Conservation (phyloP, 2,113 vertebrate species). For the Sylvietta virens region DNA sequence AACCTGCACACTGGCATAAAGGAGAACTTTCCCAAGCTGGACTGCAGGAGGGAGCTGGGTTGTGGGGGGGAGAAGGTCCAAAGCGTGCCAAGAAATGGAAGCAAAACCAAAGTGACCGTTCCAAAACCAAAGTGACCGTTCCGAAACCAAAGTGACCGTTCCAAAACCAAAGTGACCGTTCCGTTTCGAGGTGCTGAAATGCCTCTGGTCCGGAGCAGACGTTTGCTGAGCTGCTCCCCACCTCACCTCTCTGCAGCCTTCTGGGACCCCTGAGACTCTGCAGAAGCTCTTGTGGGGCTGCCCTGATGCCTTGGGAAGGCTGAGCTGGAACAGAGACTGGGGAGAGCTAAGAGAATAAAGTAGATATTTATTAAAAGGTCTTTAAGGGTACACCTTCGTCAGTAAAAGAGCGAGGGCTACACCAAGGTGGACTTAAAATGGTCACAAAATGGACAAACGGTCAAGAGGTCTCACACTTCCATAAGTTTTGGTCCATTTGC, state of each 20-base stretch:
- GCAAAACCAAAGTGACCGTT: background rate
- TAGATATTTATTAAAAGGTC: background rate
- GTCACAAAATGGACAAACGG: too few relatives aligned
- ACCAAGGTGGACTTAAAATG: background rate
- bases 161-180: too few relatives aligned
- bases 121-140: too few relatives aligned
- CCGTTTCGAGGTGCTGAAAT: background rate
- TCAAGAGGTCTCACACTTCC: background rate
- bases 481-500: background rate
- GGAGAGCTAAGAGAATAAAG: background rate
- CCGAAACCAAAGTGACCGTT: too few relatives aligned
- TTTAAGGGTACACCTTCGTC: background rate
- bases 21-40: background rate
- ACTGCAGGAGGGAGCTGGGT: background rate
- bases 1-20: background rate
- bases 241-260: background rate
- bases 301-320: background rate
- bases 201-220: background rate
- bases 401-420: background rate
- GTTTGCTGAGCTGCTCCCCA: background rate
- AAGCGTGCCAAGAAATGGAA: background rate
- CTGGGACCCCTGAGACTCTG: background rate
- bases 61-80: background rate
- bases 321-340: background rate
- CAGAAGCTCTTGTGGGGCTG: background rate